These are phyloP conservation scores for Cephalopachus bancanus DNA, from an alignment of 2,797 vertebrate species.

Conservation along the genomic window DNA sequence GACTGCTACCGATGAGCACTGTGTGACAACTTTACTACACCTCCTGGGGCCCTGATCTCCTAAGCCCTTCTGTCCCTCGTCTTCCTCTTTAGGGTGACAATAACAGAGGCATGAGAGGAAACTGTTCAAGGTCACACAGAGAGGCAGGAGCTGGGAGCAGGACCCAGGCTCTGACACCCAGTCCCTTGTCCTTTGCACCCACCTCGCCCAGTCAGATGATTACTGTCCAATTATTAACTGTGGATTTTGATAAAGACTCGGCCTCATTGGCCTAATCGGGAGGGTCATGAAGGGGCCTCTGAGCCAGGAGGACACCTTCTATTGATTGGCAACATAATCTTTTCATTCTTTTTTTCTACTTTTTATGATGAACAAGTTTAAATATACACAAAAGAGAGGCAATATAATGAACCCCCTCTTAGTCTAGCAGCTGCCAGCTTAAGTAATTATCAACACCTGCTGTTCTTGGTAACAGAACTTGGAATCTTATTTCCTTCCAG, in stretches of 20 bases:
- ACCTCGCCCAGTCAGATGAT: not conserved
- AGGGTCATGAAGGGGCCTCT: not conserved
- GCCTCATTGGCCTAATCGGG: not conserved
- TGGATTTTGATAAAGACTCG: slow-evolving; percentile 39
- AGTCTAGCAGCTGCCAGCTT: not conserved
- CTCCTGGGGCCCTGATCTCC: not conserved
- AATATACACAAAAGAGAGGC: not conserved
- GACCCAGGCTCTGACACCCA: not conserved
- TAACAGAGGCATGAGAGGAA: not conserved
- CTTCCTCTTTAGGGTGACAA: not conserved
- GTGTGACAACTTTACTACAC: not conserved
- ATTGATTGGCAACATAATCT: slow-evolving; percentile 6
- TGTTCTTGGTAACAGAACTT: not conserved
- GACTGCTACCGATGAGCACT: slow-evolving; percentile 1
- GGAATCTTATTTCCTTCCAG: not conserved
- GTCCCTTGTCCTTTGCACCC: not conserved
- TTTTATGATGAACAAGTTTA: slow-evolving; percentile 47
- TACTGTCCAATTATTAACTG: slow-evolving; percentile 38
- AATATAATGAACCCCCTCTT: not conserved
- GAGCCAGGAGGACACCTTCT: not conserved
- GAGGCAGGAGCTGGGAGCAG: not conserved
- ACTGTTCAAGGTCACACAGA: not conserved
- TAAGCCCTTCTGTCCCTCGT: not conserved
- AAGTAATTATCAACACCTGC: not conserved
- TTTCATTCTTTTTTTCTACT: not conserved